These are phyloP conservation scores for Stenurella melanura DNA, from an alignment of 2,888 invertebrate species.

Conservation along the genomic window DNA sequence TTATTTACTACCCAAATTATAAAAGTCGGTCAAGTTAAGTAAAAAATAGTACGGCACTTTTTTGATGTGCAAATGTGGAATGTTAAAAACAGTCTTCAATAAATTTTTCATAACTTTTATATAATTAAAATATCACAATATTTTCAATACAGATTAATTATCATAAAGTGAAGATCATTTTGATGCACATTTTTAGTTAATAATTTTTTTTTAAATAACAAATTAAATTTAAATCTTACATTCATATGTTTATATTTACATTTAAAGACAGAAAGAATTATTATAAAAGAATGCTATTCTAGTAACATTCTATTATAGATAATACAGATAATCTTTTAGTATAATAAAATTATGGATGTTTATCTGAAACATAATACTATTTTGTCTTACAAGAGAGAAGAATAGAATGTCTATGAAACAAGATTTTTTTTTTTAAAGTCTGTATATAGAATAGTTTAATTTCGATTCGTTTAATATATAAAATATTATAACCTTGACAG, in stretches of 20 bases:
- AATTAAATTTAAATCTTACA: too few species aligned
- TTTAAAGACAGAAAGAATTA: too few species aligned
- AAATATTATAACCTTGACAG: background rate
- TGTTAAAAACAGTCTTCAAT: conserved; percentile 44
- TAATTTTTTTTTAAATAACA: too few species aligned
- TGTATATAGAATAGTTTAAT: background rate
- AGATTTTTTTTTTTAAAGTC: background rate
- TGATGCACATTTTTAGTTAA: too few species aligned
- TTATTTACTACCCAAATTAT: conserved; percentile 18
- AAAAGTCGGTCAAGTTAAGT: conserved; percentile 37
- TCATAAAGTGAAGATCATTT: background rate
- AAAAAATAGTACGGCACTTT: conserved; percentile 34
- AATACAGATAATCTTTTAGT: too few species aligned
- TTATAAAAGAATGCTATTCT: too few species aligned
- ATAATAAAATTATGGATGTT: too few species aligned
- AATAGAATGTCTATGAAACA: too few species aligned
- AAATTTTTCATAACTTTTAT: background rate
- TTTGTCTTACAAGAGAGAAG: too few species aligned
- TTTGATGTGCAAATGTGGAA: conserved; percentile 38
- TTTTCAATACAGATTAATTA: conserved; percentile 14
- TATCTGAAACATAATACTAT: too few species aligned
- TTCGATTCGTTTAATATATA: background rate
- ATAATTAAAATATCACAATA: conserved; percentile 26
- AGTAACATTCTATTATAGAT: too few species aligned
- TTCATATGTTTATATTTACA: too few species aligned